These are phyloP conservation scores for Apodemus sylvaticus DNA, from an alignment of 2,113 vertebrate genomes.

Conservation along the genomic window DNA sequence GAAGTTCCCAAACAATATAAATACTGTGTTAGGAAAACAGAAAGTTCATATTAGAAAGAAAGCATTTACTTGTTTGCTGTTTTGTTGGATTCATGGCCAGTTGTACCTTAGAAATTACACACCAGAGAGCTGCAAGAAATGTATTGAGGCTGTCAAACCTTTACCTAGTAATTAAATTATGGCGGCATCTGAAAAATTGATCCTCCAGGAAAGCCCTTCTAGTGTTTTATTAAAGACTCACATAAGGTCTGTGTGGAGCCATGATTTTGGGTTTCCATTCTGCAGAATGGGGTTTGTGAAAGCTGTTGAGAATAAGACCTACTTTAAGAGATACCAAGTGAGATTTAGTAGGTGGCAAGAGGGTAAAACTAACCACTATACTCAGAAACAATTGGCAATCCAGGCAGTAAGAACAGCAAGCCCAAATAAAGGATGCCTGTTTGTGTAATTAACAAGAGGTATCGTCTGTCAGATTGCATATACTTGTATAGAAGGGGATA, in stretches of 20 bases:
- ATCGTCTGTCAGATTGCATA: too few relatives aligned
- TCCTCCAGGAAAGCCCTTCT: background rate
- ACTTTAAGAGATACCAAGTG: too few relatives aligned
- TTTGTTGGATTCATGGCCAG: background rate
- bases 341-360: too few relatives aligned
- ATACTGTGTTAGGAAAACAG: background rate
- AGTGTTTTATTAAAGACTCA: background rate
- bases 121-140: background rate
- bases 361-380: too few relatives aligned
- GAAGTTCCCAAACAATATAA: background rate
- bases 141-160: background rate
- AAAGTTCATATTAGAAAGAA: background rate
- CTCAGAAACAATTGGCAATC: too few relatives aligned
- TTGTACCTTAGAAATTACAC: background rate
- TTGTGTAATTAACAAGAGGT: too few relatives aligned
- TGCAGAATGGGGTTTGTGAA: too few relatives aligned
- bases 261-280: too few relatives aligned
- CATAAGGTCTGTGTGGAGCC: background rate
- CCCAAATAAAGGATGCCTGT: too few relatives aligned
- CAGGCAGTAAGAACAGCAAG: too few relatives aligned
- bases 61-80: background rate
- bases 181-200: background rate
- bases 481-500: too few relatives aligned
- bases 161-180: background rate
- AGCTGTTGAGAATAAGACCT: too few relatives aligned